Evolutionary conservation across 1,140 invertebrate genomes (phyloP), one percentile per base, ranked within the genome.

Genomic region (Eulimnadia texana): DNA sequence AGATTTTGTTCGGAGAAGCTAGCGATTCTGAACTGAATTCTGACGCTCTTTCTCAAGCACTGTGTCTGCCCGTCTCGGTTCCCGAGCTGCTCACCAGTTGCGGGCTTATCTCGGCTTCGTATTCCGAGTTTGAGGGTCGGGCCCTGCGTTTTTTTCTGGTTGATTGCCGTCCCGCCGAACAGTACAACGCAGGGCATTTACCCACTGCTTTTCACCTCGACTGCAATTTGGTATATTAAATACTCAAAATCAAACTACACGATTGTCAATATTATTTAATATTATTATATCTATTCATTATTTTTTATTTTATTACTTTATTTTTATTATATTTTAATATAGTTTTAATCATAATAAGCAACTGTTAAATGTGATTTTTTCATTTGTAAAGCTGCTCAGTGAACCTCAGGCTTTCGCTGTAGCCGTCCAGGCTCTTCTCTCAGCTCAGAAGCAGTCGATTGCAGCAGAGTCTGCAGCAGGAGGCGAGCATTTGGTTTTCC

Each of bases 121-220:
- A 19, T 22, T 24, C 50, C n/a, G 53, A 61, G 9, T 20, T 22
- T 29, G 60, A 57, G n/a, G 29, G 22, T 3, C 49, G 29, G 28
- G 60, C 53, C 9, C 50, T 33, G 24, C 82, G 87, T 67, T 99
- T 97, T 74, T 98, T 99, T 76, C 79, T 98, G 23, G 93, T 99
- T 3, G 96, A 99, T 73, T 98, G 93, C 74, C 79, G 95, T 68
- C 91, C 94, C 16, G 85, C 92, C 0, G 92, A 97, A 64, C 93
- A 98, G 68, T 99, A 98, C 70, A 98, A 97, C 77, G 84, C 85
- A 64, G 95, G 95, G 0, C 93, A 98, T 77, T 80, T 98, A 65
- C 86, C 90, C 1, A 98, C 93, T 54, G 94, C 96, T 50, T 98
- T 98, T 78, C 95, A 98, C 76, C 78, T 99, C 25, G 95, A 98